Percentiles rank a stretch among this genome's conserved stretches.
Evolutionary conservation across 2,113 vertebrate species (phyloP).

Genomic region (Myodes glareolus): DNA sequence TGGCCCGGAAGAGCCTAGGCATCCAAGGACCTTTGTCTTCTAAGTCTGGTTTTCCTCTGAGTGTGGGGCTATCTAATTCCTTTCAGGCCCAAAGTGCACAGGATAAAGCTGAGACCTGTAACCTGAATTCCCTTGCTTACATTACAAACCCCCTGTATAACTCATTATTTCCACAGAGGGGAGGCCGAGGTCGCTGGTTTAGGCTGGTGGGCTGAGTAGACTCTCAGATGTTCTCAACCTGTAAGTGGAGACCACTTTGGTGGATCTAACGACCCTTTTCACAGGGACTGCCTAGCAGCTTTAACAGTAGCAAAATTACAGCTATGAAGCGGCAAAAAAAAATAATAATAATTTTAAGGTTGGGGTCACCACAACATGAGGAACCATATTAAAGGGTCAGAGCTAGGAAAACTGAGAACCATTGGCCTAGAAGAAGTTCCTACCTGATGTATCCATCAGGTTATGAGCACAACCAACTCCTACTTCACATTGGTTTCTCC

Average conservation of each 20-base stretch:
- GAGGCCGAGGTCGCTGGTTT: background rate
- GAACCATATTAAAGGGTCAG: background rate
- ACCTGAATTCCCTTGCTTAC: background rate
- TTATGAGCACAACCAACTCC: background rate
- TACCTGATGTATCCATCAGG: background rate
- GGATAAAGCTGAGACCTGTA: background rate
- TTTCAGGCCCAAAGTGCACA: conserved; percentile 30
- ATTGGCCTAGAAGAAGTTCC: background rate
- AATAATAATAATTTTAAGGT: background rate
- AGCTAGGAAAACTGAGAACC: background rate
- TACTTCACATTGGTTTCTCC: background rate
- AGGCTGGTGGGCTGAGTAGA: background rate
- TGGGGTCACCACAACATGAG: background rate
- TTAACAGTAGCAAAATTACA: background rate
- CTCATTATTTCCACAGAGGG: background rate
- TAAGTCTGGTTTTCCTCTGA: conserved; percentile 30
- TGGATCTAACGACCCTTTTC: background rate
- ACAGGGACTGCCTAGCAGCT: background rate
- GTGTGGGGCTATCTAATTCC: conserved; percentile 52
- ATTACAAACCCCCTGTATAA: background rate
- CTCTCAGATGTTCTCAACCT: background rate
- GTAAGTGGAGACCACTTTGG: background rate
- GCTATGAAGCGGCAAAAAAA: background rate
- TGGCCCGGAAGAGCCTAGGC: background rate
- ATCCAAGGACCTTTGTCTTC: conserved; percentile 5